phyloP scores from a whole-genome alignment of 2,113 vertebrate genomes.

The Daubentonia madagascariensis region DNA sequence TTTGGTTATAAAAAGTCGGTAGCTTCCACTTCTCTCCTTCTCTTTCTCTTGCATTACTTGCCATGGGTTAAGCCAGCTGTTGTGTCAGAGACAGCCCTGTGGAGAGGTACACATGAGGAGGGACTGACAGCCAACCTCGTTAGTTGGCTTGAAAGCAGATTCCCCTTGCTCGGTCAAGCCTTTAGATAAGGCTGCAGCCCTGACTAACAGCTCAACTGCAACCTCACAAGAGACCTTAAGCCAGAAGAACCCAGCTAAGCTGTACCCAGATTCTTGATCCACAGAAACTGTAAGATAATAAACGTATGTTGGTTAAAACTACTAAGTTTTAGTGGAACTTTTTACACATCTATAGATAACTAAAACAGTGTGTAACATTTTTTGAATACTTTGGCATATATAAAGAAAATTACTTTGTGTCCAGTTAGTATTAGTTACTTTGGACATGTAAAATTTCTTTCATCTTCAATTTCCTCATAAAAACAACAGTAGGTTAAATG shows the following conservation, averaged over 20 bases:
- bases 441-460: not conserved
- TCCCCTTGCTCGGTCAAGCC: not conserved
- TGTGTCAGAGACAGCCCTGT: not conserved
- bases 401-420: not conserved
- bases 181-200: not conserved
- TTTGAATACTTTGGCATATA: not conserved
- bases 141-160: not conserved
- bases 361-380: not conserved
- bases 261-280: not conserved
- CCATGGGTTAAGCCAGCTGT: not conserved
- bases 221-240: not conserved
- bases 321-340: not conserved
- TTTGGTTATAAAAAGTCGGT: not conserved
- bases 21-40: not conserved
- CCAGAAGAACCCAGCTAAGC: not conserved
- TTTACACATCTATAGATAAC: not conserved
- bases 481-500: not conserved
- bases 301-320: not conserved
- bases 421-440: not conserved
- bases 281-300: not conserved
- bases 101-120: not conserved
- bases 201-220: not conserved
- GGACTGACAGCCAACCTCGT: not conserved
- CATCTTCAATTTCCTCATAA: not conserved
- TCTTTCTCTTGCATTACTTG: not conserved